Base-by-base conservation (phyloP, 1,140 invertebrate genomes). In the Papilio polyxenes region DNA sequence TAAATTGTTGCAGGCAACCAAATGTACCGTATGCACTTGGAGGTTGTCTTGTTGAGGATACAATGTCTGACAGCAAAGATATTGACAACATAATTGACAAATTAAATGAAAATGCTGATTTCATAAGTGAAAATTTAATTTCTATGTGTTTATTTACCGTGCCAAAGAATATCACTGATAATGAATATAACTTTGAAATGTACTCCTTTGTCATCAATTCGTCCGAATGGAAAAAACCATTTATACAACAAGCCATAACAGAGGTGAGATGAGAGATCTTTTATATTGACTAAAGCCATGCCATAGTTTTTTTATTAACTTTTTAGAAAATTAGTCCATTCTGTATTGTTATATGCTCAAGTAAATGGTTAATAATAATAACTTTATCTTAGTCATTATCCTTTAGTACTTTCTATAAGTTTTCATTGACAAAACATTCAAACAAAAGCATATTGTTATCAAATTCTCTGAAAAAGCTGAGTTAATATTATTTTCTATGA, bases 11-110 rank as follows among this genome's bases (percentile, higher is more conserved):
- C 86, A 94, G 93, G 0, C 93, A 94, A 86, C 87, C 90, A 31
- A 87, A 91, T 79, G 83, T 89, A 44, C 92, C 93, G 40, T 93
- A 91, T 88, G 94, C 93, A 8, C 80, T 95, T 53, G 94, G 92
- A 31, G 94, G 94, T 6, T 95, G 94, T 82, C 89, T 92, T 40
- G 88, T 94, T 44, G 91, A 93, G 69, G 92, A 93, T 31, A 89
- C 91, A 51, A 83, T 92, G 49, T 87, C 83, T 81, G 86, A 92
- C 74, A 80, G 83, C 17, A 84, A 69, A 82, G 88, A 93, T 77
- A 87, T 92, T 65, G 76, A 87, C 49, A 81, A 79, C 23, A 84
- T 92, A 44, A 82, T 92, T 17, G 85, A 92, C 17, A 77, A 80
- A n/a, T 83, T 88, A 1, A 92, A 92, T 82, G 82, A 87, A 17